Base-by-base conservation (phyloP, 2,113 vertebrate genomes). In the Silurus meridionalis region DNA sequence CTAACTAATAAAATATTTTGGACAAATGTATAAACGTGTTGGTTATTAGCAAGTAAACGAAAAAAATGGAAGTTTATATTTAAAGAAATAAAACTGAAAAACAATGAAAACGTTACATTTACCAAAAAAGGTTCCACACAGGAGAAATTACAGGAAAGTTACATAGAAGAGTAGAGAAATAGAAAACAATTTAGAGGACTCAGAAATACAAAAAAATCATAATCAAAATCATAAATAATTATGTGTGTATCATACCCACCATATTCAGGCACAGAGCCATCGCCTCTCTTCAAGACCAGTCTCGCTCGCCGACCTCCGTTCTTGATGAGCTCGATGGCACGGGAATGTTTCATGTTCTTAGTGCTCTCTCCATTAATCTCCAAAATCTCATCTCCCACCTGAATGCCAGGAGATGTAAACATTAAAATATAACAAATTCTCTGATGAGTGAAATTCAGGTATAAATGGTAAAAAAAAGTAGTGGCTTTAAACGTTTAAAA, bases 261-360 rank as follows among this genome's bases (percentile, higher is more conserved):
- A 95, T 99, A 99, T 96, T 99, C 98, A 78, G 98, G 98, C 91
- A 99, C 98, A 7, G 98, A 99, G 93, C 98, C 98, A 86, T 99
- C 97, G 91, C 98, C 98, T 77, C 97, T 96, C 94, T 98, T 99
- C 92, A 99, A 97, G 95, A 98, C 96, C 52, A 99, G 96, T 90
- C 96, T 96, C 28, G 98, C 98, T 93, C 97, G 94, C 83, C 97
- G 96, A 86, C 97, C 98, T 80, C 98, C 98, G 0, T 96, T 99
- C 95, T 99, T 99, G 94, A 99, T 99, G 91, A 99, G 97, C 95
- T 99, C 98, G 53, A 99, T 99, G 94, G 98, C 98, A 89, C 98
- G 97, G 86, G 98, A 96, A 71, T 99, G 98, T 95, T 98, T 99
- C 98, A 99, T 99, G 92, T 97, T 99, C 94, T 99, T 99, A 92